These are phyloP conservation scores for Camarhynchus parvulus DNA, from an alignment of 2,113 vertebrate genomes.

Conservation along the genomic window DNA sequence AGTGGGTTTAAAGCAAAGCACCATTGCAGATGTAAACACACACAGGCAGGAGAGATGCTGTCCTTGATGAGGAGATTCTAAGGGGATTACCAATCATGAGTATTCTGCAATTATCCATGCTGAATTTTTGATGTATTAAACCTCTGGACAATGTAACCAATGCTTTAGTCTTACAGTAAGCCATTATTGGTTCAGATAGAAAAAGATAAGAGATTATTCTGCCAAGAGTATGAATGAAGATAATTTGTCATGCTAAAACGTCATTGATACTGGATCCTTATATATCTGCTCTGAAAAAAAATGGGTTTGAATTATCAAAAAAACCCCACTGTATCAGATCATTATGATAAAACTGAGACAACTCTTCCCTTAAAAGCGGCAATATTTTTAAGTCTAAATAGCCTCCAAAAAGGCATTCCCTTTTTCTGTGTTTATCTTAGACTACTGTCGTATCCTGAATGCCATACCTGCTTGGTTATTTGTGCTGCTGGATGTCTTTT, in stretches of 20 bases:
- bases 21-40: not conserved
- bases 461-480: not conserved
- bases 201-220: not conserved
- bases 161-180: not conserved
- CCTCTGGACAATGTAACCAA: not conserved
- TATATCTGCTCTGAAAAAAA: not conserved
- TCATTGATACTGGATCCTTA: not conserved
- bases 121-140: not conserved
- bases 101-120: not conserved
- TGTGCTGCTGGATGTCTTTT: not conserved
- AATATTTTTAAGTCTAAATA: not conserved
- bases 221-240: not conserved
- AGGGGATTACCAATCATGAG: not conserved
- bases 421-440: not conserved
- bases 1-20: not conserved
- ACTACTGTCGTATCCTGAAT: not conserved
- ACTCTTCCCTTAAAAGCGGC: not conserved
- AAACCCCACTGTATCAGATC: accelerated
- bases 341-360: not conserved
- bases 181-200: not conserved
- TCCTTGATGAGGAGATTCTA: not conserved
- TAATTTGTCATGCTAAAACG: not conserved
- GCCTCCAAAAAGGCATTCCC: not conserved
- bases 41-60: not conserved
- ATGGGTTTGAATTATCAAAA: not conserved